These are phyloP conservation scores for Carcharodon carcharias DNA, from an alignment of 2,797 vertebrate genomes.

Conservation along the genomic window DNA sequence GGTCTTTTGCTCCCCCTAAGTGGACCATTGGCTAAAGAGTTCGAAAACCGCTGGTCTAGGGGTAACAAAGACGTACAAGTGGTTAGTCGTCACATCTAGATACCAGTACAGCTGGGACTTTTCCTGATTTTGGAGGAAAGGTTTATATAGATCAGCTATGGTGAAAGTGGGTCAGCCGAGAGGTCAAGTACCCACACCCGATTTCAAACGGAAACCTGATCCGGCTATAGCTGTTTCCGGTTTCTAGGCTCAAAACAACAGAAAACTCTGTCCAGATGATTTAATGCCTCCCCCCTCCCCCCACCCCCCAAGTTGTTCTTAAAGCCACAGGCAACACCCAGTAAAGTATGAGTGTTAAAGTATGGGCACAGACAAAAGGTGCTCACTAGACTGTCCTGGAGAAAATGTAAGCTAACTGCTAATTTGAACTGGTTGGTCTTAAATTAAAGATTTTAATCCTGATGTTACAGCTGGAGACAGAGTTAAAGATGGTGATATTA, in stretches of 20 bases:
- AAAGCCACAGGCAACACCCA: not conserved
- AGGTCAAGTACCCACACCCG: not conserved
- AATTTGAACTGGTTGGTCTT: not conserved
- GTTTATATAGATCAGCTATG: not conserved
- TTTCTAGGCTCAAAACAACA: not conserved
- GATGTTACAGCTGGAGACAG: not conserved
- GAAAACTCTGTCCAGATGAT: not conserved
- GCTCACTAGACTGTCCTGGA: not conserved
- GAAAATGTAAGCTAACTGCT: not conserved
- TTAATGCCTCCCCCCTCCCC: not conserved
- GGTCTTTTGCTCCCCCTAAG: too few species aligned
- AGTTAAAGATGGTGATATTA: not conserved
- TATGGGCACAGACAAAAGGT: not conserved
- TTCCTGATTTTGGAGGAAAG: not conserved
- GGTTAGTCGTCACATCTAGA: not conserved
- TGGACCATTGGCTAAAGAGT: too few species aligned
- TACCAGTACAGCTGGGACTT: not conserved
- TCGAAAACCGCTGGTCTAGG: too few species aligned
- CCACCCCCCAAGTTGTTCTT: not conserved
- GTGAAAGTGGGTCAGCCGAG: not conserved
- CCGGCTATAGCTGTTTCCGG: not conserved
- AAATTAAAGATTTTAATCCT: not conserved
- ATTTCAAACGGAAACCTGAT: not conserved
- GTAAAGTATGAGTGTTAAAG: not conserved
- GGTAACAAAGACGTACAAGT: not conserved